Conservation (phyloP, 1,140 invertebrate species). For the Ylistrum balloti region DNA sequence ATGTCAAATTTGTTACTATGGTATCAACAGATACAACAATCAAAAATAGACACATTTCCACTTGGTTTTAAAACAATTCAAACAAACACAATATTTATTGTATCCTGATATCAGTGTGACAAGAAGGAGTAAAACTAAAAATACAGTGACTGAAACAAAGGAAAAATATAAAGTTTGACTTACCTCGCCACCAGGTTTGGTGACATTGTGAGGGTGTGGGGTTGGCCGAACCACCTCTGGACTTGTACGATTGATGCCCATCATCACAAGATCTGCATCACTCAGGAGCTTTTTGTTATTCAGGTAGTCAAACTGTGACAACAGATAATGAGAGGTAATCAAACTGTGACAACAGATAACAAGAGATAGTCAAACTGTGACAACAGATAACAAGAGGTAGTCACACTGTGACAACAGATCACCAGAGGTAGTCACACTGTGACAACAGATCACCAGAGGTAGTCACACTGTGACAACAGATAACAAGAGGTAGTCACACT, state of each 20-base stretch:
- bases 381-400: constrained; percentile 61
- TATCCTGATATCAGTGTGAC: not conserved
- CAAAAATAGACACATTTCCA: too few relatives aligned
- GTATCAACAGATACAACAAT: too few relatives aligned
- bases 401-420: constrained; percentile 60
- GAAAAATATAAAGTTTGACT: not conserved
- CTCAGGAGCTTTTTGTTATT: constrained; percentile 79
- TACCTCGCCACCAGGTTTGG: not conserved
- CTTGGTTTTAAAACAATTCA: not conserved
- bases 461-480: not conserved
- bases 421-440: not conserved
- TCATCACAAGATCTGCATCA: constrained; percentile 55
- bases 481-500: not conserved
- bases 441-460: too few relatives aligned
- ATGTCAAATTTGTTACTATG: too few relatives aligned
- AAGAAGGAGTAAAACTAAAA: not conserved
- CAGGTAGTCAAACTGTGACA: constrained; percentile 73
- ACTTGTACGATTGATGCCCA: constrained; percentile 48
- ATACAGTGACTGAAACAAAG: not conserved
- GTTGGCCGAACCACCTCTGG: not conserved
- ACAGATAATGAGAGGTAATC: constrained; percentile 64
- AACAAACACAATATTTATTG: not conserved
- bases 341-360: constrained; percentile 57
- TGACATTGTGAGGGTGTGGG: not conserved
- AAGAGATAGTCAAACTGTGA: constrained; percentile 72